These are phyloP conservation scores for Rhinophrynus dorsalis DNA, from an alignment of 2,797 vertebrate genomes.

Conservation along the genomic window DNA sequence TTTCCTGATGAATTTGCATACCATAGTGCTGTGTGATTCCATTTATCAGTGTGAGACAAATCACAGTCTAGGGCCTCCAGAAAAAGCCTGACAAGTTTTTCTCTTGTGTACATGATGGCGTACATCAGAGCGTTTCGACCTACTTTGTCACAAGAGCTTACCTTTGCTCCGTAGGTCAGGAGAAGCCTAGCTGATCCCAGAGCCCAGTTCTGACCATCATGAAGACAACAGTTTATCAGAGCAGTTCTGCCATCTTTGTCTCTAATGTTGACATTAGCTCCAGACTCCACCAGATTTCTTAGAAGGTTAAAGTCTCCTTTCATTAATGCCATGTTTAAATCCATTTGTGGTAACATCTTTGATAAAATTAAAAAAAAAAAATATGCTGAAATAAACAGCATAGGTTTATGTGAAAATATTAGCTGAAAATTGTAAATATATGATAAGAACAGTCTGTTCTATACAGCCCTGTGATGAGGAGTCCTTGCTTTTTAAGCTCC, in stretches of 20 bases:
- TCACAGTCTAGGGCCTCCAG: constrained; percentile 33
- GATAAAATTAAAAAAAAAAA: not conserved
- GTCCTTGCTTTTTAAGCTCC: not conserved
- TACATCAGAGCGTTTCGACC: constrained; percentile 30
- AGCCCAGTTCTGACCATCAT: constrained; percentile 33
- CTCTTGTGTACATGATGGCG: constrained; percentile 15
- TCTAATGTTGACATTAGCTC: constrained; percentile 21
- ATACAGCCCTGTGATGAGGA: too few relatives aligned
- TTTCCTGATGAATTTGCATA: constrained; percentile 13
- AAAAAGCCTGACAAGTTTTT: constrained; percentile 32
- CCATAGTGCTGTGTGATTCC: constrained; percentile 25
- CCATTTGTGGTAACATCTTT: constrained; percentile 4
- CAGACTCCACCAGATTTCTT: constrained; percentile 25
- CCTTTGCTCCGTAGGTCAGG: constrained; percentile 19
- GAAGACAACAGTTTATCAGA: constrained; percentile 46
- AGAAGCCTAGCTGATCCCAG: constrained; percentile 22
- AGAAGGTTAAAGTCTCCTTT: constrained; percentile 46
- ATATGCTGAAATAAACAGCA: too few relatives aligned
- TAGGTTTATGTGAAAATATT: too few relatives aligned
- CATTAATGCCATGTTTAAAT: constrained; percentile 5
- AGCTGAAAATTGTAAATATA: too few relatives aligned
- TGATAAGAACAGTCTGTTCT: too few relatives aligned
- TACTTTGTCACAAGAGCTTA: not conserved
- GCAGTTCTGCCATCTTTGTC: constrained; percentile 23
- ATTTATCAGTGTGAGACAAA: not conserved